Conservation (phyloP, 2,113 vertebrate species). For the Leptocoma aspasia region DNA sequence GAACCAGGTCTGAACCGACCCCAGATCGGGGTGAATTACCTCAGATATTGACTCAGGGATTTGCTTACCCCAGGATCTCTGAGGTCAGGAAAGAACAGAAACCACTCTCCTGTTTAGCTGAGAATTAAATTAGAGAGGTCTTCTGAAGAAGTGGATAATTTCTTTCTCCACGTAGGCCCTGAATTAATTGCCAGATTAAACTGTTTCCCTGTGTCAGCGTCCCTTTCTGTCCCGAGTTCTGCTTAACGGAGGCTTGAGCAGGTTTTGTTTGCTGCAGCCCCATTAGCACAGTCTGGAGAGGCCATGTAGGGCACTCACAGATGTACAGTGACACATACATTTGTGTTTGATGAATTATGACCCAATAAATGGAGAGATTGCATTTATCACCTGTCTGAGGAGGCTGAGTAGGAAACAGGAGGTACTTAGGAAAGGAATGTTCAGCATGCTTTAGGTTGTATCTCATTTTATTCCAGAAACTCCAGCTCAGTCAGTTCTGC, state of each 20-base stretch:
- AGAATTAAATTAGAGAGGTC: not conserved
- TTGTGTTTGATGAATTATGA: slow-evolving; percentile 22
- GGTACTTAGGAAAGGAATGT: not conserved
- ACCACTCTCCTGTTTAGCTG: not conserved
- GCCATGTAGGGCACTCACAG: not conserved
- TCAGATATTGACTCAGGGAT: not conserved
- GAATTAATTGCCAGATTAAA: not conserved
- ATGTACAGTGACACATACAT: not conserved
- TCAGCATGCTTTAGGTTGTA: not conserved
- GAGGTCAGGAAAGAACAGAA: not conserved
- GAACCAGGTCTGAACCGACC: not conserved
- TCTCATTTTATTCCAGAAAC: not conserved
- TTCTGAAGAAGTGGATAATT: not conserved
- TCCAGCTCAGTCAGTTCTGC: not conserved
- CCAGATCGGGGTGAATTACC: not conserved
- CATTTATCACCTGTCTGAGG: slow-evolving; percentile 15
- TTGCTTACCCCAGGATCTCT: not conserved
- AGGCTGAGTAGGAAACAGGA: not conserved
- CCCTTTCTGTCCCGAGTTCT: not conserved
- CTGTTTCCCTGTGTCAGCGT: not conserved
- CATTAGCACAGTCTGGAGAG: not conserved
- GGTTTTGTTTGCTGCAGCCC: not conserved
- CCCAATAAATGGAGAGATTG: not conserved
- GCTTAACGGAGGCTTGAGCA: not conserved
- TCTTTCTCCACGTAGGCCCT: not conserved